Evolutionary conservation across 2,888 invertebrate genomes (phyloP).

Genomic region (Cerastis rubricosa): DNA sequence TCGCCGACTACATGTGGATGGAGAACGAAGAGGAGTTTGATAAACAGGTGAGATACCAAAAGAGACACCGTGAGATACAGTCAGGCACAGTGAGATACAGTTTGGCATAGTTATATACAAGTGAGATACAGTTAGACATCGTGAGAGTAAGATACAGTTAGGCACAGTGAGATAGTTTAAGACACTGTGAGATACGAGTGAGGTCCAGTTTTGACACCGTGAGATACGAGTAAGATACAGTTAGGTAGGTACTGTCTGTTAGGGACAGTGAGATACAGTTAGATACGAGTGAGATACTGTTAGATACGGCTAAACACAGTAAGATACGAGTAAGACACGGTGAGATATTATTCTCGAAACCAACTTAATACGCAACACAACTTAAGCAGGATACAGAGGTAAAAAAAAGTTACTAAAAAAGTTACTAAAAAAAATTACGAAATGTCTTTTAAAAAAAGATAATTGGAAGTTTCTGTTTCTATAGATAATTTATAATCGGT

Average conservation of each 20-base stretch:
- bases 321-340: background rate
- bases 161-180: background rate
- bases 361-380: too few species aligned
- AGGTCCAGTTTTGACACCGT: too few species aligned
- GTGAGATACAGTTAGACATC: background rate
- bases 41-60: constrained; percentile 92
- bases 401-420: too few species aligned
- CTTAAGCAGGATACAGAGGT: too few species aligned
- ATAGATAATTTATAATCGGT: too few species aligned
- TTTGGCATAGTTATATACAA: background rate
- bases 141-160: constrained; percentile 89
- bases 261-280: constrained; percentile 1
- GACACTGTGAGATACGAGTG: background rate
- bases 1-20: constrained; percentile 98
- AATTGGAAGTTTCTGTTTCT: too few species aligned
- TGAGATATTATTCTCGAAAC: background rate
- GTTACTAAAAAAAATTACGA: too few species aligned
- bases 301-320: background rate
- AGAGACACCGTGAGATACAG: background rate
- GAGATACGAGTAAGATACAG: background rate
- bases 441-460: too few species aligned
- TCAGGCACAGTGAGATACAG: background rate
- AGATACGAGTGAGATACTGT: background rate
- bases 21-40: constrained; percentile 98
- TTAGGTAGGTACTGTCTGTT: constrained; percentile 90